Evolutionary conservation across 2,888 invertebrate genomes (phyloP), one percentile per base, ranked within the genome.

Genomic region (Lithophane ornitopus): DNA sequence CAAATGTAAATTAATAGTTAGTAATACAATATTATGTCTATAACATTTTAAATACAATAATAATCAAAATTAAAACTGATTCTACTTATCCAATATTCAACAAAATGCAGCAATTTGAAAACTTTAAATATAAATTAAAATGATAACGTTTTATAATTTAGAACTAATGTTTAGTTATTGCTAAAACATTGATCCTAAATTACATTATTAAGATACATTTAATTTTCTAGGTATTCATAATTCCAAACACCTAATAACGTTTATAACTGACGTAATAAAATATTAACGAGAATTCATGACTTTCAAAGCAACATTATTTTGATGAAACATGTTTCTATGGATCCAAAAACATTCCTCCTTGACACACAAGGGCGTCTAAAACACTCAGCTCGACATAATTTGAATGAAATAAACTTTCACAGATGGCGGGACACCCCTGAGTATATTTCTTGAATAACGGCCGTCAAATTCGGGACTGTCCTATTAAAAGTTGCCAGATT

Each of bases 401-500:
- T 80, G 78, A 92, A 92, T 90, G 91, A 91, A 93, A 92, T 94
- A 93, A 94, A 93, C 90, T 93, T 92, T 90, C 89, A 88, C 92
- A 93, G 93, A 92, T 91, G 93, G 91, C 86, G 87, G 89, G 87
- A 85, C 92, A 90, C 94, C 93, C 93, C 84, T 76, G 92, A 92
- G 93, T 93, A 94, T 94, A 94, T 94, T 94, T 94, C 92, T 92
- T 95, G 95, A 95, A 94, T 95, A 95, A 96, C 93, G 92, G 91
- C 94, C 94, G 92, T 94, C 95, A 95, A 95, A 95, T 94, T 94
- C 89, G 93, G 93, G 91, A 85, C 92, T 91, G 94, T 93, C 95
- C 96, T 94, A 96, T 96, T 96, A 96, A 96, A 96, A 96, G 94
- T 96, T 96, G 92, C 93, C 90, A 94, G 95, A 95, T 96, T 96